Evolutionary conservation across 2,113 vertebrate genomes (phyloP).

Genomic region (Parotia lawesii): DNA sequence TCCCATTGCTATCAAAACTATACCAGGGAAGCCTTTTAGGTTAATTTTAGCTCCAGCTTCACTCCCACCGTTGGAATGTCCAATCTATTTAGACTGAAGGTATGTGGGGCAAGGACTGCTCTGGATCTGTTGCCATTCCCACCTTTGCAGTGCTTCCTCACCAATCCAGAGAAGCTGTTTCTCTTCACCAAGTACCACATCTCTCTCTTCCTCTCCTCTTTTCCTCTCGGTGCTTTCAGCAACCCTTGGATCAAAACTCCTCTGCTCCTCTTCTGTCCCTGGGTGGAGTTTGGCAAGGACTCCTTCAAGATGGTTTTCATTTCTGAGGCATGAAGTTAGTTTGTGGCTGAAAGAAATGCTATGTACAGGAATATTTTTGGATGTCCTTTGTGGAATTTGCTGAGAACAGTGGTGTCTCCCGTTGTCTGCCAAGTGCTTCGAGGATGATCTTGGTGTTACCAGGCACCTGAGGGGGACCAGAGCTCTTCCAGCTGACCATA

Average conservation of each 20-base stretch:
- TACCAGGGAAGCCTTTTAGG: background rate
- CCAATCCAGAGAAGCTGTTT: background rate
- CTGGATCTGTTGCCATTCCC: background rate
- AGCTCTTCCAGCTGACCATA: background rate
- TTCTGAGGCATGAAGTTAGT: background rate
- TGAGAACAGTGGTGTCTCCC: background rate
- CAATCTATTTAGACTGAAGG: background rate
- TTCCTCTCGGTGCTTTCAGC: background rate
- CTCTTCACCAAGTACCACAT: background rate
- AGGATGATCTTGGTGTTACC: background rate
- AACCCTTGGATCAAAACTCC: background rate
- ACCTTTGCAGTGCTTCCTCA: background rate
- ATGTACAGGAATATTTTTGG: background rate
- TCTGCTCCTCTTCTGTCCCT: background rate
- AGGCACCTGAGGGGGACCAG: background rate
- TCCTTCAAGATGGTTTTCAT: background rate
- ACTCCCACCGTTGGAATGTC: background rate
- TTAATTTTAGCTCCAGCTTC: background rate
- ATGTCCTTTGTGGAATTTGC: background rate
- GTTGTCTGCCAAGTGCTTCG: background rate
- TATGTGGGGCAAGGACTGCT: background rate
- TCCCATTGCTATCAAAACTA: background rate
- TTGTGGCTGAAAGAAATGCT: background rate
- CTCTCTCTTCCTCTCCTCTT: background rate
- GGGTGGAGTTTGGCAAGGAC: background rate